phyloP scores from a whole-genome alignment of 2,888 invertebrate genomes.

The Volucella bombylans region DNA sequence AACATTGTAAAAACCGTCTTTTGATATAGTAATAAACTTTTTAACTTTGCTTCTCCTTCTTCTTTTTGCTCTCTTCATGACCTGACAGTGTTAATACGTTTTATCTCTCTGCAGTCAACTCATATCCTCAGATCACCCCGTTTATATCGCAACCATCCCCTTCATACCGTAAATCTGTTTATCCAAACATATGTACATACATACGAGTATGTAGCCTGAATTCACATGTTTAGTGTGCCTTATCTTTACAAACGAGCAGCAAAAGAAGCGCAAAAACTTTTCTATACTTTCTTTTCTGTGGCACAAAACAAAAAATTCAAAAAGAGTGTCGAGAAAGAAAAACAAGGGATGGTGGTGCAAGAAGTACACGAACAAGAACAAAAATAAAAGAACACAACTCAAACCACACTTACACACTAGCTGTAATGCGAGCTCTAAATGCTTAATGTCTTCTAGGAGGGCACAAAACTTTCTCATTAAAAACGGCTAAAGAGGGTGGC shows the following conservation, averaged over 20 bases:
- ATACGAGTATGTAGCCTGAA: constrained; percentile 1
- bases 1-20: constrained; percentile 47
- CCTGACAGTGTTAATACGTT: constrained; percentile 43
- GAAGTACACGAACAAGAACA: constrained; percentile 13
- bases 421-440: constrained; percentile 61
- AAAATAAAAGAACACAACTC: constrained; percentile 39
- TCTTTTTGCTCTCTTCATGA: constrained; percentile 32
- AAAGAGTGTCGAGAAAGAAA: constrained; percentile 10
- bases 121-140: not conserved
- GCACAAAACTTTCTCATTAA: constrained; percentile 64
- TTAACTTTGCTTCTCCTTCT: constrained; percentile 58
- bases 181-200: constrained; percentile 42
- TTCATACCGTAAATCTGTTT: constrained; percentile 30
- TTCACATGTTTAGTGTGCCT: constrained; percentile 33
- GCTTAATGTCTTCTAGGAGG: constrained; percentile 60
- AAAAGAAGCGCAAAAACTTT: constrained; percentile 43
- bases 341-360: not conserved
- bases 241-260: constrained; percentile 25
- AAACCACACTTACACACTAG: constrained; percentile 41
- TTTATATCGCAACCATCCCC: not conserved
- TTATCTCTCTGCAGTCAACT: constrained; percentile 19
- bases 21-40: constrained; percentile 71
- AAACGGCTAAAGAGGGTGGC: constrained; percentile 9
- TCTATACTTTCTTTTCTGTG: constrained; percentile 27
- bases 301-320: not conserved